Evolutionary conservation across 2,113 vertebrate genomes (phyloP).

Genomic region (Nasalis larvatus): DNA sequence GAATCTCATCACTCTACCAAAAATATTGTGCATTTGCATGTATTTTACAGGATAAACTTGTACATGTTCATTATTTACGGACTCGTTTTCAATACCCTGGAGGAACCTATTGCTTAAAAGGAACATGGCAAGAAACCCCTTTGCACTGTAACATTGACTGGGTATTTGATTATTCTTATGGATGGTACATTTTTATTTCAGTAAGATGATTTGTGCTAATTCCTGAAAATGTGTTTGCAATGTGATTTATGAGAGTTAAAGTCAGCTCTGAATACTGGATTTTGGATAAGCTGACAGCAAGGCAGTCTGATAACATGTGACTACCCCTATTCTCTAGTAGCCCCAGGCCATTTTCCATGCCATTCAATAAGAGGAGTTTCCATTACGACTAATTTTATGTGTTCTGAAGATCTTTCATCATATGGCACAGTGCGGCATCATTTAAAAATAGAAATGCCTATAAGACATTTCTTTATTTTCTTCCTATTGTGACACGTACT

Average conservation of each 20-base stretch:
- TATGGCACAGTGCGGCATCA: background rate
- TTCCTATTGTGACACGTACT: background rate
- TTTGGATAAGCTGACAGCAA: conserved; percentile 57
- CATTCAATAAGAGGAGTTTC: conserved; percentile 79
- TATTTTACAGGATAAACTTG: background rate
- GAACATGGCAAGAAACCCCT: background rate
- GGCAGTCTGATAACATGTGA: conserved; percentile 33
- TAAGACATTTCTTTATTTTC: background rate
- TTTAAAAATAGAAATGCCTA: conserved; percentile 53
- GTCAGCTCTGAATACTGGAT: conserved; percentile 48
- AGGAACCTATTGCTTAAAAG: background rate
- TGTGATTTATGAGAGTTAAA: background rate
- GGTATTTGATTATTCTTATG: background rate
- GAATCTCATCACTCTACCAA: background rate
- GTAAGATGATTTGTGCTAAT: conserved; percentile 25
- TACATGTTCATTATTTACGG: background rate
- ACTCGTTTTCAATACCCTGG: background rate
- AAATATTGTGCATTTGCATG: background rate
- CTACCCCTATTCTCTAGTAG: conserved; percentile 44
- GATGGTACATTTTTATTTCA: background rate
- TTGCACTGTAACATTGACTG: background rate
- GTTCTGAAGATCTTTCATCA: conserved; percentile 29
- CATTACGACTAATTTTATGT: conserved; percentile 66
- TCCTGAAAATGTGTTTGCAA: background rate
- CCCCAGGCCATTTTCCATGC: conserved; percentile 84